Percentiles rank a stretch among this genome's conserved stretches.
These are phyloP conservation scores for Pachyseris speciosa DNA, from an alignment of 64 coral and sea anemone species.

Conservation along the genomic window DNA sequence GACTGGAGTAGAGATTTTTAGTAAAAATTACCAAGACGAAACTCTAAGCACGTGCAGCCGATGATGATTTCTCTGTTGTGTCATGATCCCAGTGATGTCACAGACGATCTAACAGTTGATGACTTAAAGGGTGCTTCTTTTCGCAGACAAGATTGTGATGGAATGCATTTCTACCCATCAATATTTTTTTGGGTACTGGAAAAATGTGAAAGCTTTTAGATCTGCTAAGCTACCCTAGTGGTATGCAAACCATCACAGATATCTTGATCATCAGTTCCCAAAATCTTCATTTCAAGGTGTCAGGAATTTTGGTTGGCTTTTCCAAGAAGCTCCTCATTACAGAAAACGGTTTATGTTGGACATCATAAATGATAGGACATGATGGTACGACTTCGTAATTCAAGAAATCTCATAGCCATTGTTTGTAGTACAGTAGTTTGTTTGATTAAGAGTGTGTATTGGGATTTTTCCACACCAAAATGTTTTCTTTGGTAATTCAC, in stretches of 20 bases:
- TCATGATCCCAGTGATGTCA: neutral
- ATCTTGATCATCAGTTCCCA: neutral
- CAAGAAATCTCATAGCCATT: neutral
- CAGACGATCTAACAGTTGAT: neutral
- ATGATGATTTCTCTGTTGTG: neutral
- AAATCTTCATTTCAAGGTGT: neutral
- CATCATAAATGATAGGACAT: neutral
- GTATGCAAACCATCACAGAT: neutral
- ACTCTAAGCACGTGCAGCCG: too few species aligned
- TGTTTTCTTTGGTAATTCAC: too few species aligned
- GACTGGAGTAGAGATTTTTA: too few species aligned
- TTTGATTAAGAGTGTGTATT: too few species aligned
- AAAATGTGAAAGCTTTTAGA: neutral
- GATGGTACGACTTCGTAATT: neutral
- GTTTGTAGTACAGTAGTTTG: too few species aligned
- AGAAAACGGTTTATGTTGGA: constrained; percentile 3
- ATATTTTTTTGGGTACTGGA: neutral
- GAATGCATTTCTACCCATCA: neutral
- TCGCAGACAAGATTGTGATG: neutral
- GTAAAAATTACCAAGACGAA: too few species aligned
- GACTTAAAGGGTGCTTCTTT: neutral
- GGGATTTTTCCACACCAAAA: too few species aligned
- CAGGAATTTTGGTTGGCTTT: too few species aligned
- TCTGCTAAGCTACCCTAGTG: neutral
- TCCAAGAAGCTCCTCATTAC: neutral